A percentile compares a stretch with the other conserved stretches of the same genome.
Evolutionary conservation across 2,888 invertebrate genomes (phyloP).

Genomic region (Yponomeuta sedellus): DNA sequence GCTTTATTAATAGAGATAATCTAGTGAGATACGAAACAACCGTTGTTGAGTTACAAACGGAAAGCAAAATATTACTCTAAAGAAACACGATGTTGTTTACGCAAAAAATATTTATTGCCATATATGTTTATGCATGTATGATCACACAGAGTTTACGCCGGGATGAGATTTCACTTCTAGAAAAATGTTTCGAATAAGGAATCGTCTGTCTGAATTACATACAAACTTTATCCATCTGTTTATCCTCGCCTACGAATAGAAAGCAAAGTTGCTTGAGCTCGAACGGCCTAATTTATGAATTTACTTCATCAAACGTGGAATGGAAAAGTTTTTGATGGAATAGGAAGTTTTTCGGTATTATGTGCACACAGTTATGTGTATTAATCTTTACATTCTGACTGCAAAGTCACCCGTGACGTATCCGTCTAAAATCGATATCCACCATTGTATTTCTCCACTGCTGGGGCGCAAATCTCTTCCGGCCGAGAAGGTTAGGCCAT

Average conservation of each 20-base stretch:
- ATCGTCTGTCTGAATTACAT: not conserved
- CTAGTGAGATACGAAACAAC: not conserved
- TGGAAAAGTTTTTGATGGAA: too few species aligned
- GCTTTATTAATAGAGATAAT: not conserved
- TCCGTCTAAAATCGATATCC: too few species aligned
- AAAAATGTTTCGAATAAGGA: not conserved
- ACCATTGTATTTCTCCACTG: too few species aligned
- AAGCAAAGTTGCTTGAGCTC: not conserved
- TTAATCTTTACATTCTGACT: too few species aligned
- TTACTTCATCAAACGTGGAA: too few species aligned
- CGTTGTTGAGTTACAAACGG: not conserved
- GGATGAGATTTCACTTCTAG: too few species aligned
- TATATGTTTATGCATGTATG: not conserved
- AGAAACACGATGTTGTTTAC: not conserved
- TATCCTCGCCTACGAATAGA: not conserved
- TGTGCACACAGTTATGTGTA: too few species aligned
- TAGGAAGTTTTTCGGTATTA: too few species aligned
- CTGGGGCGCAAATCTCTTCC: too few species aligned
- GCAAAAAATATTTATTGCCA: not conserved
- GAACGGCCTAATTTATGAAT: conserved; percentile 14
- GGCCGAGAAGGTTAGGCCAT: too few species aligned
- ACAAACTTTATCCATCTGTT: not conserved
- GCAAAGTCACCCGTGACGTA: too few species aligned
- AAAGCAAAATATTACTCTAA: too few species aligned
- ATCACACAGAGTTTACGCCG: not conserved